Base-by-base conservation (phyloP, 2,113 vertebrate species). In the Saguinus imperator region DNA sequence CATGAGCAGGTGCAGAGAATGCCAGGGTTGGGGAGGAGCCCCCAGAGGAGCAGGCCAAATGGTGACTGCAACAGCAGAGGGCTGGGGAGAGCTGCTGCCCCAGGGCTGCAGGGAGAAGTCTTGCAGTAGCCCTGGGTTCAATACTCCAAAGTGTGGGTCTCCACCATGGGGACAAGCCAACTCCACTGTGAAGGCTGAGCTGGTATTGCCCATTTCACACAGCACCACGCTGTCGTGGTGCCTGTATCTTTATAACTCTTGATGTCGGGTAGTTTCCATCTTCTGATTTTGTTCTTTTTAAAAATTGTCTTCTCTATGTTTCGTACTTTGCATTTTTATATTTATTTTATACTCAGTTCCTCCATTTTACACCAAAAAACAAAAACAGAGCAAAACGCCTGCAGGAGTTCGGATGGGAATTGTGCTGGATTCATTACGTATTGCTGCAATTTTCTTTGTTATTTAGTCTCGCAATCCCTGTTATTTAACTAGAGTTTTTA, bases 81-180 rank as follows among this genome's bases (percentile, higher is more conserved):
- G 40, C 32, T 12, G 40, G 29, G 29, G 6, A 68, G 66, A 35
- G 6, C 66, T 8, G 32, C 66, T 17, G 13, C 16, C 66, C 29
- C 66, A 68, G 0, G 14, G 61, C 27, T 17, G 32, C 29, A 35
- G 66, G 20, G 37, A 45, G 27, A 45, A 16, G 16, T 27, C 17
- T 11, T 13, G n/a, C 8, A 3, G 6, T 9, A 57, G 4, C 0
- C 10, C 4, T 0, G 66, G 25, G 21, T 6, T 21, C 25, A 9
- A 18, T 0, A 0, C 14, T 18, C 32, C 0, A 0, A 64, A 48
- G 29, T 6, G 55, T 0, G 45, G 1, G 3, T 32, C 1, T 10
- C 55, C 11, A 43, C 1, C 18, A 18, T 11, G 32, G 55, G 27
- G 21, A 12, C 20, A 55, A 18, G 29, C 17, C 3, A 17, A 3